These are phyloP conservation scores for Podilymbus podiceps DNA, from an alignment of 2,113 vertebrate genomes.

Conservation along the genomic window DNA sequence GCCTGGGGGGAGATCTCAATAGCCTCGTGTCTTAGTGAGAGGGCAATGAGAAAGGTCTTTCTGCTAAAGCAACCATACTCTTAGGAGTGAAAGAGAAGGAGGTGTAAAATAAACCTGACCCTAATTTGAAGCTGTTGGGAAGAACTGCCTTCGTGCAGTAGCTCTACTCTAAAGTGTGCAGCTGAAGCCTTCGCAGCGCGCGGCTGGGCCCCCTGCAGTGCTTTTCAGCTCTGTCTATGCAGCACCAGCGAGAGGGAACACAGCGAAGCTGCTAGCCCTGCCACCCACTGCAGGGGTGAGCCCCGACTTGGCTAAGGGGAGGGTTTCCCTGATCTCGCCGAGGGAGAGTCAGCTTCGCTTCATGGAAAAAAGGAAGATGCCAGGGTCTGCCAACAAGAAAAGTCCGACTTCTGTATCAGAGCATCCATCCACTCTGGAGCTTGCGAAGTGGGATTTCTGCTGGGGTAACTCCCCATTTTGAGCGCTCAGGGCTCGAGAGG, in stretches of 20 bases:
- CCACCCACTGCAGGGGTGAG: not conserved
- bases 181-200: not conserved
- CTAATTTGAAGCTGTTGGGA: not conserved
- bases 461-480: not conserved
- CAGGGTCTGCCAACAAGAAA: not conserved
- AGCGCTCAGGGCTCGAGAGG: not conserved
- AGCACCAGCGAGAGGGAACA: not conserved
- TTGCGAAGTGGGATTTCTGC: not conserved
- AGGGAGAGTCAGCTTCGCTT: not conserved
- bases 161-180: not conserved
- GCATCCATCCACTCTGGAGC: not conserved
- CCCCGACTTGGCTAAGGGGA: not conserved
- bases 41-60: not conserved
- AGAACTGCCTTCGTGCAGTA: not conserved
- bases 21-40: not conserved
- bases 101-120: not conserved
- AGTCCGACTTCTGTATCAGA: not conserved
- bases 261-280: not conserved
- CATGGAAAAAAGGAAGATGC: not conserved
- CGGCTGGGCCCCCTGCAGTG: not conserved
- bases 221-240: slow-evolving; percentile 16
- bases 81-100: not conserved
- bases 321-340: not conserved
- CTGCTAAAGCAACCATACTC: not conserved
- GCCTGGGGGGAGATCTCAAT: accelerated